Evolutionary conservation across 2,888 invertebrate species (phyloP).

Genomic region (Gerris lacustris): DNA sequence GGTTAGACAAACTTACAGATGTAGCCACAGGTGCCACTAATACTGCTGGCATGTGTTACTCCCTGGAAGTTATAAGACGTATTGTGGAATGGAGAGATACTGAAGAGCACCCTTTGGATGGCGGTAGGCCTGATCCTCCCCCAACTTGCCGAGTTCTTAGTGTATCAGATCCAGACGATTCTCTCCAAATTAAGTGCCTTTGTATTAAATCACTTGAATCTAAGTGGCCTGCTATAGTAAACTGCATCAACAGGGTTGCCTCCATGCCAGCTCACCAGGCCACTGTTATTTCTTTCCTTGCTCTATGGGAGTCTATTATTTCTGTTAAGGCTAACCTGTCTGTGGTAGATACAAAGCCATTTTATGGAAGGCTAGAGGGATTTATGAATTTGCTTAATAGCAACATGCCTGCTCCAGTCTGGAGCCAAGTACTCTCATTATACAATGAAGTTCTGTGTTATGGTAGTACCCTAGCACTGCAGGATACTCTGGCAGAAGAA

Average conservation of each 20-base stretch:
- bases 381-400: constrained; percentile 61
- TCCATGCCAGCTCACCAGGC: constrained; percentile 38
- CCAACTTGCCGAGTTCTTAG: constrained; percentile 34
- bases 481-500: constrained; percentile 76
- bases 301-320: constrained; percentile 79
- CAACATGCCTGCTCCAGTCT: constrained; percentile 65
- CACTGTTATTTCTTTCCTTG: constrained; percentile 59
- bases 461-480: constrained; percentile 76
- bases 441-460: constrained; percentile 86
- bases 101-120: constrained; percentile 64
- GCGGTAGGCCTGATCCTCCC: constrained; percentile 37
- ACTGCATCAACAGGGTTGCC: constrained; percentile 43
- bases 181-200: constrained; percentile 55
- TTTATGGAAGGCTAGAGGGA: constrained; percentile 70
- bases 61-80: constrained; percentile 69
- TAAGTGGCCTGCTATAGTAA: constrained; percentile 71
- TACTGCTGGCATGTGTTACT: constrained; percentile 63
- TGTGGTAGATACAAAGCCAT: constrained; percentile 76
- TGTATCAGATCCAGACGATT: constrained; percentile 66
- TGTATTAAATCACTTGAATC: constrained; percentile 74
- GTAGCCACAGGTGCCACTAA: constrained; percentile 47
- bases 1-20: constrained; percentile 55
- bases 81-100: constrained; percentile 82
- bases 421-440: constrained; percentile 69
- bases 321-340: constrained; percentile 82